Evolutionary conservation across 2,113 vertebrate genomes (phyloP).

Genomic region (Pygathrix nemaeus): DNA sequence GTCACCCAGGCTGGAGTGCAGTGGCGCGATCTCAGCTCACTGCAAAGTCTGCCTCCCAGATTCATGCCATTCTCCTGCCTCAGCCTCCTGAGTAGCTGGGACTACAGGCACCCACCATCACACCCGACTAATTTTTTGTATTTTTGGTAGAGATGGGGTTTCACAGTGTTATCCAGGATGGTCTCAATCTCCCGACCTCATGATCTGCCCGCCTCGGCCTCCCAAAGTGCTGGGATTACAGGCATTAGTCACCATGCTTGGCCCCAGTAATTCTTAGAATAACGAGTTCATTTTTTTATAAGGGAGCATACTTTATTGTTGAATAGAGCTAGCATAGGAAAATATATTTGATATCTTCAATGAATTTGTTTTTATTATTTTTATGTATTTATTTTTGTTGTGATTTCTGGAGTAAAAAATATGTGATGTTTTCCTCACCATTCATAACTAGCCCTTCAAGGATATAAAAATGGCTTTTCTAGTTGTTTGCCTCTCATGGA

Average conservation of each 20-base stretch:
- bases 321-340: neutral
- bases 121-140: too few species aligned
- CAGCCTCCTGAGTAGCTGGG: too few species aligned
- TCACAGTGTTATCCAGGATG: too few species aligned
- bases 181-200: too few species aligned
- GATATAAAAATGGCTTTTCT: neutral
- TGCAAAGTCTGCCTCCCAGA: too few species aligned
- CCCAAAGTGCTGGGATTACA: too few species aligned
- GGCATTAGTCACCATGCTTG: too few species aligned
- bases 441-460: neutral
- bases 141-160: too few species aligned
- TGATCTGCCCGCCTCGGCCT: rapidly evolving
- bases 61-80: too few species aligned
- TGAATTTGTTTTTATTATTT: neutral
- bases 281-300: neutral
- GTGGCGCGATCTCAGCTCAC: rapidly evolving
- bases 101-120: too few species aligned
- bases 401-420: neutral
- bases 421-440: neutral
- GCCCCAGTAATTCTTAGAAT: neutral
- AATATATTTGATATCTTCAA: neutral
- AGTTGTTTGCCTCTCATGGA: neutral
- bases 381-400: neutral
- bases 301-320: neutral
- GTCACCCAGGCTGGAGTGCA: too few species aligned